phyloP scores from a whole-genome alignment of 1,140 invertebrate species.

The Stratiolaelaps scimitus region DNA sequence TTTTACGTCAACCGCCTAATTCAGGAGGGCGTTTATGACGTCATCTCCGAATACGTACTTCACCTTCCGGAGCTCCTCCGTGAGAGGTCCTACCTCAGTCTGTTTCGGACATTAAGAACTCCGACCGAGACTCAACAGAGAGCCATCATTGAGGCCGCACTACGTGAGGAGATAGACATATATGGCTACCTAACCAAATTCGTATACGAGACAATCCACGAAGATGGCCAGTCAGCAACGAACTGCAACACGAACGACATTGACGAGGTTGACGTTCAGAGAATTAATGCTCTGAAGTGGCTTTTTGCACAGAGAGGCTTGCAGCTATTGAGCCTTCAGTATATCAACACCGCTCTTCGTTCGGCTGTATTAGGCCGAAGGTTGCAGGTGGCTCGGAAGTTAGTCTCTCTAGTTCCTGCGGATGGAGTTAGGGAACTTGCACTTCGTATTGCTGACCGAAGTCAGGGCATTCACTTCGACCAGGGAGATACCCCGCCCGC shows the following conservation, averaged over 20 bases:
- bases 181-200: conserved; percentile 29
- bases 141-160: conserved; percentile 27
- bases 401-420: not conserved
- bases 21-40: conserved; percentile 1
- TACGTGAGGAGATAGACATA: conserved; percentile 35
- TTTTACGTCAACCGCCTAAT: conserved; percentile 15
- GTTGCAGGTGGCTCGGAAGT: not conserved
- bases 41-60: not conserved
- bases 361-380: not conserved
- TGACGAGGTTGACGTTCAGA: conserved; percentile 49
- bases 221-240: not conserved
- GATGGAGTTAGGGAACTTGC: not conserved
- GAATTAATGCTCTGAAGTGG: conserved; percentile 78
- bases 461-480: too few relatives aligned
- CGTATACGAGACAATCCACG: conserved; percentile 5
- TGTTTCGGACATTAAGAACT: not conserved
- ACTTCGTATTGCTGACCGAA: too few relatives aligned
- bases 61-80: conserved; percentile 7
- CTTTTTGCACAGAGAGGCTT: conserved; percentile 44
- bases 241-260: not conserved
- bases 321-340: not conserved
- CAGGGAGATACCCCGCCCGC: too few relatives aligned
- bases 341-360: conserved; percentile 11
- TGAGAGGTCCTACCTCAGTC: not conserved
- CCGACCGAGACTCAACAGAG: not conserved